A percentile compares a stretch with the other conserved stretches of the same genome.
Evolutionary conservation across 2,888 invertebrate species (phyloP).

Genomic region (Phyto melanocephala): DNA sequence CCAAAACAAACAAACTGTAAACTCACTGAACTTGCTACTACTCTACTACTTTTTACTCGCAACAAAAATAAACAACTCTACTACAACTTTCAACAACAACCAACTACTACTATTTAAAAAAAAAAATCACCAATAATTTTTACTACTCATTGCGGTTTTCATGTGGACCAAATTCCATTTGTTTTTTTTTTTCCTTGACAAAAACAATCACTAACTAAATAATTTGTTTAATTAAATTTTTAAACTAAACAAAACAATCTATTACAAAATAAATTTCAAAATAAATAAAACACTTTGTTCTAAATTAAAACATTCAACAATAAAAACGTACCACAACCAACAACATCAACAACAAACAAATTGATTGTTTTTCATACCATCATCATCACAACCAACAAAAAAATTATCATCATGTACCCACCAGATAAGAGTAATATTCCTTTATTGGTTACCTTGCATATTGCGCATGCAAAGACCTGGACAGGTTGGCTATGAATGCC

Average conservation of each 20-base stretch:
- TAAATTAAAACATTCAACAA: slow-evolving; percentile 27
- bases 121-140: slow-evolving; percentile 1
- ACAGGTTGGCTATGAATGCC: slow-evolving; percentile 80
- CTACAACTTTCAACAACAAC: slow-evolving; percentile 49
- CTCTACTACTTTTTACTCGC: slow-evolving; percentile 36
- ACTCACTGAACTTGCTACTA: slow-evolving; percentile 47
- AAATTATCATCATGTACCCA: slow-evolving; percentile 63
- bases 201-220: slow-evolving; percentile 20
- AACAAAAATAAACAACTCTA: slow-evolving; percentile 31
- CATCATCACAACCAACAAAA: slow-evolving; percentile 59
- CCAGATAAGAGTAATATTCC: slow-evolving; percentile 93
- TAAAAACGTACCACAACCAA: slow-evolving; percentile 40
- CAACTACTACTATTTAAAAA: slow-evolving; percentile 35
- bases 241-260: slow-evolving; percentile 39
- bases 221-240: slow-evolving; percentile 16
- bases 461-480: slow-evolving; percentile 93
- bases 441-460: slow-evolving; percentile 98
- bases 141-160: background rate
- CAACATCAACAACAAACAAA: slow-evolving; percentile 31
- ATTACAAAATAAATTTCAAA: slow-evolving; percentile 62
- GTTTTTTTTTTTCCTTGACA: background rate
- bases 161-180: background rate
- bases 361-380: slow-evolving; percentile 54
- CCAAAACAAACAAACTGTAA: slow-evolving; percentile 1
- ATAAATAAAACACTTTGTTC: slow-evolving; percentile 25